Evolutionary conservation across 2,888 invertebrate genomes (phyloP).

Genomic region (Coecobrya sp.): DNA sequence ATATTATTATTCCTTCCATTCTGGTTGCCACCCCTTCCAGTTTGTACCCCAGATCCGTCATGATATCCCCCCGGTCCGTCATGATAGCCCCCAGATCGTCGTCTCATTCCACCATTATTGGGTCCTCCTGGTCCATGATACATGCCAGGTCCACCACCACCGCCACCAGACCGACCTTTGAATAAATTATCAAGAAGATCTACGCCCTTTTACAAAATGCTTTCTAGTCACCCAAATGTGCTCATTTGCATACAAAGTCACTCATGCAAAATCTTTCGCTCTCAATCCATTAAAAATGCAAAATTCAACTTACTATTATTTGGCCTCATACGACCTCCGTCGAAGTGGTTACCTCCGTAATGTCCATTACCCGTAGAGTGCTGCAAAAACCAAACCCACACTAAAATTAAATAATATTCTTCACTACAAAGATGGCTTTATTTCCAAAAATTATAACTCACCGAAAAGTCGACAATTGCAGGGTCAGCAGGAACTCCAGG

Average conservation of each 20-base stretch:
- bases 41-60: conserved; percentile 60
- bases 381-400: not conserved
- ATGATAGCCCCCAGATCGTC: conserved; percentile 48
- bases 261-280: not conserved
- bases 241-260: conserved; percentile 24
- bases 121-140: conserved; percentile 1
- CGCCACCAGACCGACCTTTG: conserved; percentile 73
- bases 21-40: conserved; percentile 55
- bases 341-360: conserved; percentile 33
- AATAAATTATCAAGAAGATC: conserved; percentile 78
- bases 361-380: conserved; percentile 48
- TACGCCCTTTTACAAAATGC: conserved; percentile 34
- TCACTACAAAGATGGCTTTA: too few relatives aligned
- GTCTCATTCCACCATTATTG: conserved; percentile 45
- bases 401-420: not conserved
- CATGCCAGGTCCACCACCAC: conserved; percentile 47
- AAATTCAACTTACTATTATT: conserved; percentile 65
- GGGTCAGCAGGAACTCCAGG: conserved; percentile 95
- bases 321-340: conserved; percentile 68
- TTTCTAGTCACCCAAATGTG: not conserved
- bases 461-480: conserved; percentile 95
- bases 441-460: conserved; percentile 27
- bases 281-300: not conserved
- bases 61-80: conserved; percentile 50
- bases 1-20: conserved; percentile 43